Evolutionary conservation across 1,140 invertebrate genomes (phyloP), one percentile per base, ranked within the genome.

Genomic region (Anastrepha obliqua): DNA sequence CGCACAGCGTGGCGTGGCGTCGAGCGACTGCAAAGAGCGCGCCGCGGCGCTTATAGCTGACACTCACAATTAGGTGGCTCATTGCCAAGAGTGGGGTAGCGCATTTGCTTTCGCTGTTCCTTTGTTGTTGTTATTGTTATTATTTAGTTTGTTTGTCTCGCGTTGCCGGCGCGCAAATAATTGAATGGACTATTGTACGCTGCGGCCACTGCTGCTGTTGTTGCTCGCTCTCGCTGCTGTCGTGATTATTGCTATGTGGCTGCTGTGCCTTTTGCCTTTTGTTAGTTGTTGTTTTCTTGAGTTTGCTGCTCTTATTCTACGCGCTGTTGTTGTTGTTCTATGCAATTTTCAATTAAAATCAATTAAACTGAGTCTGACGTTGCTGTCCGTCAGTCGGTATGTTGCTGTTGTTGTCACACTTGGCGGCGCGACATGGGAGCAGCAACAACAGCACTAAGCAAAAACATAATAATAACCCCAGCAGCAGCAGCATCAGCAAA

Each of bases 311-410:
- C 51, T 62, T 62, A 9, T 86, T 86, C 7, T 55, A 39, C 62
- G 11, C 39, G 17, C 15, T 42, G 2, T 64, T 86, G 59, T 86
- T 86, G 29, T 86, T 86, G 85, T 58, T n/a, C 20, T 74, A 42
- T 74, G 29, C 29, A 20, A 74, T 85, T 11, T 60, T 86, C 60
- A 81, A 81, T 81, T 81, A 81, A 55, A 81, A 81, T 9, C 51
- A 51, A 81, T 81, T 81, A 55, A 81, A 81, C 7, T 55, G 74
- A 81, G 74, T 81, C 74, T 81, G 74, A 55, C 44, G 74, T 81
- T 55, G 67, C 20, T 9, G 64, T 74, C 17, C 67, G 42, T 39
- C 67, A 47, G 67, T 39, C 67, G 67, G 42, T 74, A 44, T 44
- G 42, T 42, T 74, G 67, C 67, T 74, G 67, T 47, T 11, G 4